A percentile compares a stretch with the other conserved stretches of the same genome.
These are phyloP conservation scores for Syrista parreyssii DNA, from an alignment of 2,888 invertebrate species.

Conservation along the genomic window DNA sequence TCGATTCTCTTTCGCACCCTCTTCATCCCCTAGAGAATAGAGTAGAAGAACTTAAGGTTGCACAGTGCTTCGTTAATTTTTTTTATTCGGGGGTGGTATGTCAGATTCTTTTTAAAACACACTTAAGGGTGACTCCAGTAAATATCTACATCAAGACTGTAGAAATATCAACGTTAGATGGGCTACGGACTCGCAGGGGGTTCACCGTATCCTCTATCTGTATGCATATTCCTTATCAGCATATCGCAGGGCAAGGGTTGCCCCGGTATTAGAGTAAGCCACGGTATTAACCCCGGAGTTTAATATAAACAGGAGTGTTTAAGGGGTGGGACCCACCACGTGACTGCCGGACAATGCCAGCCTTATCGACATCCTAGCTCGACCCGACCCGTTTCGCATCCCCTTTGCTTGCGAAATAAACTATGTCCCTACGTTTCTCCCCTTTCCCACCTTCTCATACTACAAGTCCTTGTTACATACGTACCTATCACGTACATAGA, in stretches of 20 bases:
- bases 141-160: too few relatives aligned
- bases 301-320: conserved; percentile 57
- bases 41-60: too few relatives aligned
- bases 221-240: conserved; percentile 57
- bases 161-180: too few relatives aligned
- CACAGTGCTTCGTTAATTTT: too few relatives aligned
- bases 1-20: too few relatives aligned
- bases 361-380: conserved; percentile 46
- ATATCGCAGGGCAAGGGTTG: conserved; percentile 62
- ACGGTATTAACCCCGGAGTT: conserved; percentile 61
- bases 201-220: conserved; percentile 34
- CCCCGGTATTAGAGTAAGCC: conserved; percentile 59
- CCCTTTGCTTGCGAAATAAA: conserved; percentile 3
- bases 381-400: conserved; percentile 6
- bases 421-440: neutral
- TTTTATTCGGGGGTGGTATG: too few relatives aligned
- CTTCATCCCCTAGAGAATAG: too few relatives aligned
- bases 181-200: too few relatives aligned
- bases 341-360: conserved; percentile 53
- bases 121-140: conserved; percentile 18
- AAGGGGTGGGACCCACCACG: conserved; percentile 39
- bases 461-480: neutral
- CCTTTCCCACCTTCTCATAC: neutral
- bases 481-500: too few relatives aligned
- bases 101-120: conserved; percentile 19